Evolutionary conservation across 2,797 vertebrate genomes (phyloP).

Genomic region (Silurus lanzhouensis): DNA sequence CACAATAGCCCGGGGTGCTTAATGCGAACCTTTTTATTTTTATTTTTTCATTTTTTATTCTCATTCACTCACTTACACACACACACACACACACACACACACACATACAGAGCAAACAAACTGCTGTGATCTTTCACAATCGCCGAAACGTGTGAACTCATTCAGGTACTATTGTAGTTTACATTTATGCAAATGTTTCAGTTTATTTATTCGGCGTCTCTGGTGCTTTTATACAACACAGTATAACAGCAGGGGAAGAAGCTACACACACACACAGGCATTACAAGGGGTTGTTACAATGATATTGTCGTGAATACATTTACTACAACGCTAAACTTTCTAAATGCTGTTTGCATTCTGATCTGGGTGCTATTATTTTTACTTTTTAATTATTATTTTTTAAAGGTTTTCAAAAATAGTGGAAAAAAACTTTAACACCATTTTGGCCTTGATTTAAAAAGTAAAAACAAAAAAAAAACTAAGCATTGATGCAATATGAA

Average conservation of each 20-base stretch:
- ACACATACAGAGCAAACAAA: conserved; percentile 60
- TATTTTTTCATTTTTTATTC: conserved; percentile 53
- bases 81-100: conserved; percentile 45
- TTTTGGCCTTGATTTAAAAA: conserved; percentile 82
- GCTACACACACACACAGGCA: conserved; percentile 51
- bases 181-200: conserved; percentile 81
- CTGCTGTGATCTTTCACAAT: conserved; percentile 41
- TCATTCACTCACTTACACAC: conserved; percentile 64
- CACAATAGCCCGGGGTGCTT: conserved; percentile 65
- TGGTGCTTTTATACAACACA: conserved; percentile 74
- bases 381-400: conserved; percentile 51
- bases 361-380: conserved; percentile 76
- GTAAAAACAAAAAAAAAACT: conserved; percentile 52
- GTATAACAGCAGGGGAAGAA: conserved; percentile 75
- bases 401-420: conserved; percentile 62
- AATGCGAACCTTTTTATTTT: conserved; percentile 66
- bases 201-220: conserved; percentile 80
- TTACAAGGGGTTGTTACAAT: conserved; percentile 24
- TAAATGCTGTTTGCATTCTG: conserved; percentile 77
- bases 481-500: conserved; percentile 24
- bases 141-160: conserved; percentile 75
- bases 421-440: conserved; percentile 74
- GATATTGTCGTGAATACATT: conserved; percentile 40
- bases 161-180: conserved; percentile 74
- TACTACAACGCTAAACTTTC: conserved; percentile 70